A percentile compares a stretch with the other conserved stretches of the same genome.
phyloP scores from a whole-genome alignment of 92 coral and sea anemone genomes.

The Epizoanthus ramosus region DNA sequence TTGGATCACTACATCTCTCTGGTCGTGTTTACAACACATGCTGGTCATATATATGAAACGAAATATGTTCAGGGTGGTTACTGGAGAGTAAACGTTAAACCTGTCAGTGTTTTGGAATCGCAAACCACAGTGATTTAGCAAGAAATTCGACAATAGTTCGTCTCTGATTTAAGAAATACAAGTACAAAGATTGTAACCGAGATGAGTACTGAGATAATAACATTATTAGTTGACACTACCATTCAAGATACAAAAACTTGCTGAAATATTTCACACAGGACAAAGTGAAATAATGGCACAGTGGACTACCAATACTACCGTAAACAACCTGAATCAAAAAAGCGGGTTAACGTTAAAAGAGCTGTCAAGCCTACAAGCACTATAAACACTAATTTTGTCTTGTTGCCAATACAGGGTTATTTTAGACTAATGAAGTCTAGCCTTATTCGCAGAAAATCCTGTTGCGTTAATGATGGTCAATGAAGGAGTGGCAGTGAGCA shows the following conservation, averaged over 20 bases:
- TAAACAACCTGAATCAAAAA: slow-evolving; percentile 3
- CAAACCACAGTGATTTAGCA: neutral
- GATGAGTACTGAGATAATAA: neutral
- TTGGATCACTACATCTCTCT: slow-evolving; percentile 25
- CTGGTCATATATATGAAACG: neutral
- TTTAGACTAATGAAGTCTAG: too few relatives aligned
- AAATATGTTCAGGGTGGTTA: slow-evolving; percentile 8
- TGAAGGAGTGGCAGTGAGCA: too few relatives aligned
- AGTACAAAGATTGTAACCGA: too few relatives aligned
- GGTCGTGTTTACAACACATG: slow-evolving; percentile 34
- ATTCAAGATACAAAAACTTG: too few relatives aligned
- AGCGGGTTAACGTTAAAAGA: slow-evolving; percentile 10
- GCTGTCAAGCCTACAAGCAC: neutral
- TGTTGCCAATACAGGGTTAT: neutral
- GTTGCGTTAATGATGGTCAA: too few relatives aligned
- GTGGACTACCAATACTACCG: neutral
- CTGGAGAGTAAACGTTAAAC: neutral
- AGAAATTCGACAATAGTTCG: neutral
- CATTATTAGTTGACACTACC: neutral
- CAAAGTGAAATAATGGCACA: too few relatives aligned
- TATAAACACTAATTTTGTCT: neutral
- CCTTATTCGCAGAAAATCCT: too few relatives aligned
- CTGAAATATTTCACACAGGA: too few relatives aligned
- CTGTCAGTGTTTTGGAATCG: neutral
- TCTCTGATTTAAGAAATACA: neutral